phyloP scores from a whole-genome alignment of 2,888 invertebrate genomes.

The Nephrotoma appendiculata region DNA sequence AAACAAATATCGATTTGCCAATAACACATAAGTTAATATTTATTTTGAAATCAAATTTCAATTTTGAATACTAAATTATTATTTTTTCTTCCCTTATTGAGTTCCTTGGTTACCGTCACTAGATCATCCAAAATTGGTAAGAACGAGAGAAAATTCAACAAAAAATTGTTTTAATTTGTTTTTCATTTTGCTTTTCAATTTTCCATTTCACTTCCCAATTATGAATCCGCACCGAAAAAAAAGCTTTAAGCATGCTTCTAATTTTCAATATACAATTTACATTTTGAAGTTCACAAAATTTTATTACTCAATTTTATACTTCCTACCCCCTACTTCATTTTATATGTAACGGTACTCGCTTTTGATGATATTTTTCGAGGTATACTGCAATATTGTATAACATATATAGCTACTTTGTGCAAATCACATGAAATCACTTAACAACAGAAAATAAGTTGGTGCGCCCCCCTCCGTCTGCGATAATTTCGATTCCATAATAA shows the following conservation, averaged over 20 bases:
- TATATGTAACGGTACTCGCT: too few relatives aligned
- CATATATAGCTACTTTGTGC: too few relatives aligned
- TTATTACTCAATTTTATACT: too few relatives aligned
- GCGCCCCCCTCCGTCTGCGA: not conserved
- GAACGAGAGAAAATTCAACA: not conserved
- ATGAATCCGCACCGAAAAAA: not conserved
- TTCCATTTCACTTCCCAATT: not conserved
- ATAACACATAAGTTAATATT: too few relatives aligned
- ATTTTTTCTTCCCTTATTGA: too few relatives aligned
- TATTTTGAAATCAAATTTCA: too few relatives aligned
- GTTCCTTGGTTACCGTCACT: not conserved
- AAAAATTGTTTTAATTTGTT: not conserved
- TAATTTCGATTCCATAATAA: not conserved
- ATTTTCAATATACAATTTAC: too few relatives aligned
- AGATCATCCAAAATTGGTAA: not conserved
- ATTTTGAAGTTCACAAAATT: too few relatives aligned
- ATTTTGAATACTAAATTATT: too few relatives aligned
- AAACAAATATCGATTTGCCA: too few relatives aligned
- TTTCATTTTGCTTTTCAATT: not conserved
- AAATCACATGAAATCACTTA: not conserved
- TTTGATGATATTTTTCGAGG: too few relatives aligned
- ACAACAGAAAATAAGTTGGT: not conserved
- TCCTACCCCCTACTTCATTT: too few relatives aligned
- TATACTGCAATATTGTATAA: not conserved
- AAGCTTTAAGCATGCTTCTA: not conserved